Percentiles rank a stretch among this genome's conserved stretches.
phyloP scores from a whole-genome alignment of 2,888 invertebrate species.

The Hirtodrosophila duncani region DNA sequence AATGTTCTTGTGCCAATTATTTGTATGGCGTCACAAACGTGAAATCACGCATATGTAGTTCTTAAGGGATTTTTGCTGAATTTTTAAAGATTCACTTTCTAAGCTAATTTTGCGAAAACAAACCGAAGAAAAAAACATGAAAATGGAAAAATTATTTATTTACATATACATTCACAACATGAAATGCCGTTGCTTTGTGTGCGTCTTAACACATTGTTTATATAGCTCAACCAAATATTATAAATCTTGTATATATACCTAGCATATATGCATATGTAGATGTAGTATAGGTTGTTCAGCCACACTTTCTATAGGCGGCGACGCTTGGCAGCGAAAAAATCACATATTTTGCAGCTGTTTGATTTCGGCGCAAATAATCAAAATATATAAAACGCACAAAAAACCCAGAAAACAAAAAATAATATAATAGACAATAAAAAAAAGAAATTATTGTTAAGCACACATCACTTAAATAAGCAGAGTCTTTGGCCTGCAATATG shows the following conservation, averaged over 20 bases:
- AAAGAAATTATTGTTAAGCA: constrained; percentile 53
- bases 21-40: no score
- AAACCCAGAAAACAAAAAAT: constrained; percentile 23
- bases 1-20: no score
- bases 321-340: constrained; percentile 30
- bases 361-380: constrained; percentile 67
- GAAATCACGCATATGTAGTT: no score
- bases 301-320: constrained; percentile 66
- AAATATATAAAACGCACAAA: no score
- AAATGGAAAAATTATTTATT: constrained; percentile 38
- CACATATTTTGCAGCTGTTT: constrained; percentile 63
- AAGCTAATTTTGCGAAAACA: no score
- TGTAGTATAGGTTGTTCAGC: constrained; percentile 32
- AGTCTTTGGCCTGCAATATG: constrained; percentile 38
- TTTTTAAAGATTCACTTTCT: no score
- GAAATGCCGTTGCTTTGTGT: constrained; percentile 36
- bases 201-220: constrained; percentile 68
- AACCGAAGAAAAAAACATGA: constrained; percentile 29
- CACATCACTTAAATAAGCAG: constrained; percentile 59
- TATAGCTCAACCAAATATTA: constrained; percentile 48
- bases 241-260: constrained; percentile 46
- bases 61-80: no score
- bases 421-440: constrained; percentile 18
- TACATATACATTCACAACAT: constrained; percentile 4
- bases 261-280: constrained; percentile 14